These are phyloP conservation scores for Brevipalpus yothersi DNA, from an alignment of 1,140 invertebrate species.

Conservation along the genomic window DNA sequence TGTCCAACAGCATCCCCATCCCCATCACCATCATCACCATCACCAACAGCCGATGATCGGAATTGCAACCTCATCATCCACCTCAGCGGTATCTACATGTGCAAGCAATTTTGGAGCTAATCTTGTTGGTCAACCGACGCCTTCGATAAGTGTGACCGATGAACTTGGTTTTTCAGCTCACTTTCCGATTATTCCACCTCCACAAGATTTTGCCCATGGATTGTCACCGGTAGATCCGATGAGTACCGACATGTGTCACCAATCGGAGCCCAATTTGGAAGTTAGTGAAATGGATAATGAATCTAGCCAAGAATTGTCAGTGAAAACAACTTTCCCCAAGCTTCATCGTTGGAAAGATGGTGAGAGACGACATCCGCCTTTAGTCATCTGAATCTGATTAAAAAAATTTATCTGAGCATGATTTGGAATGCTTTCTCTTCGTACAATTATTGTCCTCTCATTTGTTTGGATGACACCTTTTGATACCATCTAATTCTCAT, in stretches of 20 bases:
- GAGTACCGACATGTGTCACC: neutral
- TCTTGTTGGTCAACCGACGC: neutral
- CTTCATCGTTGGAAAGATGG: neutral
- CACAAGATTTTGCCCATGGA: slow-evolving; percentile 1
- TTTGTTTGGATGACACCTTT: neutral
- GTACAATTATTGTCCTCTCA: neutral
- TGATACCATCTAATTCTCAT: neutral
- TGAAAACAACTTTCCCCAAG: neutral
- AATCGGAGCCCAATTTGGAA: neutral
- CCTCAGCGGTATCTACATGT: neutral
- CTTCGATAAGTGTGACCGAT: slow-evolving; percentile 6
- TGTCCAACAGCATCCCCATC: too few relatives aligned
- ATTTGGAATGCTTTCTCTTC: neutral
- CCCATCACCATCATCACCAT: neutral
- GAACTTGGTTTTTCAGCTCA: neutral
- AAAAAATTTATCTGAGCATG: too few relatives aligned
- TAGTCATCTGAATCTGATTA: neutral
- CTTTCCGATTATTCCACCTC: slow-evolving; percentile 6
- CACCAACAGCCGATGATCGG: neutral
- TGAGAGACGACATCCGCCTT: neutral
- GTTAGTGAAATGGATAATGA: neutral
- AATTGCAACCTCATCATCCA: neutral
- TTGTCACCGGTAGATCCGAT: neutral
- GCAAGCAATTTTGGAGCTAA: neutral
- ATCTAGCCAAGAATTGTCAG: neutral